These are phyloP conservation scores for Heterodera carotae DNA, from an alignment of 1,140 invertebrate genomes.

Conservation along the genomic window DNA sequence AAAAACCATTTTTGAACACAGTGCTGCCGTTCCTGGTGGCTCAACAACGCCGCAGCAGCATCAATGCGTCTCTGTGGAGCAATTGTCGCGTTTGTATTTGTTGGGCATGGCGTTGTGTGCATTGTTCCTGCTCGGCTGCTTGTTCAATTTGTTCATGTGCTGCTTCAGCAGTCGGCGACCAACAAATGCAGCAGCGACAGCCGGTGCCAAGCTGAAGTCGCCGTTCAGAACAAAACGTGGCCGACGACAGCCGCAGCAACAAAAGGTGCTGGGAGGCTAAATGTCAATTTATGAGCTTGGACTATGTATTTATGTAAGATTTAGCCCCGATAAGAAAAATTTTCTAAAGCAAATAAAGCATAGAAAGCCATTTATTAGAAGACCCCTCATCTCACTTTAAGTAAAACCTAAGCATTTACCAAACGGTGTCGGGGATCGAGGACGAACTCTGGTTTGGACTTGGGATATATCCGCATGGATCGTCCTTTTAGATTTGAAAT, in stretches of 20 bases:
- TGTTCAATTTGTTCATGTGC: not conserved
- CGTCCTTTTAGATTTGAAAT: too few relatives aligned
- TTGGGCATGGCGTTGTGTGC: constrained; percentile 1
- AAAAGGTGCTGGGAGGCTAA: not conserved
- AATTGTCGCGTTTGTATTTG: not conserved
- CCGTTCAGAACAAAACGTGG: not conserved
- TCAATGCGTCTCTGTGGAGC: not conserved
- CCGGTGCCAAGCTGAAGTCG: not conserved
- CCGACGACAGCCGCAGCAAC: not conserved
- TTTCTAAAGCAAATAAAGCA: too few relatives aligned
- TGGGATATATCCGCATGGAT: too few relatives aligned
- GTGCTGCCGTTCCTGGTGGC: not conserved
- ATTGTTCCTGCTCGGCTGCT: not conserved
- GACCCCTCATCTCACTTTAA: too few relatives aligned
- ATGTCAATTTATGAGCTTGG: too few relatives aligned
- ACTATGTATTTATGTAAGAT: too few relatives aligned
- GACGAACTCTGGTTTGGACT: too few relatives aligned
- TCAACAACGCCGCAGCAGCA: not conserved
- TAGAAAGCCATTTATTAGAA: too few relatives aligned
- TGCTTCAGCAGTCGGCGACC: not conserved
- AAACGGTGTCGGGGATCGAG: too few relatives aligned
- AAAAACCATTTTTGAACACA: too few relatives aligned
- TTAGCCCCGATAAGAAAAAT: too few relatives aligned
- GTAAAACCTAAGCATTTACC: too few relatives aligned
- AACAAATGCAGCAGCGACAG: not conserved